Evolutionary conservation across 2,888 invertebrate species (phyloP).

Genomic region (Orthosia gracilis): DNA sequence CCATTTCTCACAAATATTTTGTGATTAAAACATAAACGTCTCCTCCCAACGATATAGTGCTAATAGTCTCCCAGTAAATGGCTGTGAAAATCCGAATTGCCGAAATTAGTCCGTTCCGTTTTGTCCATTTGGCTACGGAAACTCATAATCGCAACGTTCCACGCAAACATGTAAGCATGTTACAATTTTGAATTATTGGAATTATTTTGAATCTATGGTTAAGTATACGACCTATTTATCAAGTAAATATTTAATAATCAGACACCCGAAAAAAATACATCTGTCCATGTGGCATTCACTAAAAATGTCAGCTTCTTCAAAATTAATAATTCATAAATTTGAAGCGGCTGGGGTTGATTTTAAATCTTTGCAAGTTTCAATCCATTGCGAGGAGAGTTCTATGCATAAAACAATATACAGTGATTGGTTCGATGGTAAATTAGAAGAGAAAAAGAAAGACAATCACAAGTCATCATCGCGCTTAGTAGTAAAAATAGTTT

Average conservation of each 20-base stretch:
- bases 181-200: no score
- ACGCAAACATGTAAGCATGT: no score
- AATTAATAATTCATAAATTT: conserved; percentile 87
- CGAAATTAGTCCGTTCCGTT: neutral
- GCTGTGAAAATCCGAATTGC: neutral
- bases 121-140: neutral
- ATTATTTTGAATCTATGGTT: conserved; percentile 34
- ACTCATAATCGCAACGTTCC: neutral
- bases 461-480: conserved; percentile 79
- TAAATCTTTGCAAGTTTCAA: conserved; percentile 81
- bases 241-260: neutral
- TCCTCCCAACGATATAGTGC: no score
- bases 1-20: no score
- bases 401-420: conserved; percentile 75
- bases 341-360: conserved; percentile 79
- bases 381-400: conserved; percentile 75
- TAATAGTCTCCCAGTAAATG: no score
- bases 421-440: conserved; percentile 82
- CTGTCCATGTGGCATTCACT: conserved; percentile 56
- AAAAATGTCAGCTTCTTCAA: conserved; percentile 84
- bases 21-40: no score
- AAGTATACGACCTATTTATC: conserved; percentile 19
- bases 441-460: conserved; percentile 75
- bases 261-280: conserved; percentile 26
- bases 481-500: conserved; percentile 84